Base-by-base conservation (phyloP, 1,140 invertebrate genomes). In the Eubasilissa regina region DNA sequence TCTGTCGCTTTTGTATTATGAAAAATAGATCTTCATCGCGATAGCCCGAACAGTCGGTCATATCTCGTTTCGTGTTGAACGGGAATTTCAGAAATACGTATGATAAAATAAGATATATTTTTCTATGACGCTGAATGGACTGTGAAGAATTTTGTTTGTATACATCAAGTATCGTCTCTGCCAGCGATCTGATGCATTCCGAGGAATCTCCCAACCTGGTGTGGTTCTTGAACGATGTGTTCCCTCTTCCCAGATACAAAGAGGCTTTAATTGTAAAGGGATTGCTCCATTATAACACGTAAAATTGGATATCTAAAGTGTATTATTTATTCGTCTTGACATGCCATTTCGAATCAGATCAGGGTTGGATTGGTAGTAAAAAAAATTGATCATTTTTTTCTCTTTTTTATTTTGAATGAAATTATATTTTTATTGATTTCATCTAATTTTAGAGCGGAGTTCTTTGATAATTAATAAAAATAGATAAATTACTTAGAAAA, bases 231-330 rank as follows among this genome's bases (percentile, higher is more conserved):
- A 64, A 12, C 21, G 55, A 64, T 64, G 19, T 64, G 11, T 19
- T 64, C 60, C 13, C 55, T 64, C 13, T 19, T 64, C 60, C 13
- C 55, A 1, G 4, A 25, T 55, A 73, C 70, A 73, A 73, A 73
- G 25, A 48, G 35, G 15, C 15, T 73, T 48, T 73, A 73, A 73
- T 73, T 73, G 70, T 73, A 73, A 73, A 55, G 70, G 25, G 15
- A 73, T 53, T 56, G 48, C 51, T 11, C 70, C 17, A 53, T 73
- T 73, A 73, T 73, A 48, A 43, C 13, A 21, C 25, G 70, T 55
- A 73, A 73, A 53, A 73, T 73, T 73, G 70, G 70, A 55, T 55
- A 73, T 73, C 47, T 55, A 73, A 73, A 73, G 70, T 13, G 21
- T 70, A 48, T 45, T 70, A 48, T 45, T 70, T 70, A 70, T 70